A percentile compares a stretch with the other conserved stretches of the same genome.
Conservation (phyloP, 2,888 invertebrate species). For the Aphodius sticticus region DNA sequence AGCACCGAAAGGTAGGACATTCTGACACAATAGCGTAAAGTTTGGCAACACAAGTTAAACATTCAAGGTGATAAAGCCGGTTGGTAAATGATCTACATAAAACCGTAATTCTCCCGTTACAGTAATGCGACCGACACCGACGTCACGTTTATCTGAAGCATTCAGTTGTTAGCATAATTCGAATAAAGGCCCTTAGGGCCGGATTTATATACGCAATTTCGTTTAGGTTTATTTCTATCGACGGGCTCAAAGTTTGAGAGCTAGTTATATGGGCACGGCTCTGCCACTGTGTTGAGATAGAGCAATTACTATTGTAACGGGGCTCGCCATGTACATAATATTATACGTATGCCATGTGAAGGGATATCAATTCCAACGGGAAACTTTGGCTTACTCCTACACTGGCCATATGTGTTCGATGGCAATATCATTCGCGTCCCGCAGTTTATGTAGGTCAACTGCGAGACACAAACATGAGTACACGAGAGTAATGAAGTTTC, state of each 20-base stretch:
- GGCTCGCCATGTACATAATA: neutral
- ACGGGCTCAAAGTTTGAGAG: neutral
- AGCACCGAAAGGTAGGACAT: no score
- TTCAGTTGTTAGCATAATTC: neutral
- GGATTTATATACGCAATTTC: neutral
- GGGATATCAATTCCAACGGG: neutral
- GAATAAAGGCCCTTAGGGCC: neutral
- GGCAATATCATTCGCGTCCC: neutral
- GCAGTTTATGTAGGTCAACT: neutral
- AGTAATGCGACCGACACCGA: no score
- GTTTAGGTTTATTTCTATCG: neutral
- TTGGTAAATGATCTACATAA: no score
- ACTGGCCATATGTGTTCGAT: neutral
- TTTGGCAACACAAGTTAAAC: no score
- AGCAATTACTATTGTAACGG: neutral
- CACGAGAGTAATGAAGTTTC: neutral
- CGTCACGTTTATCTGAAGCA: neutral
- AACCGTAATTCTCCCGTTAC: no score
- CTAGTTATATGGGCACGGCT: neutral
- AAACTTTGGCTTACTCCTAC: neutral
- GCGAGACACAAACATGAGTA: neutral
- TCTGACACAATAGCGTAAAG: no score
- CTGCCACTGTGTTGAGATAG: neutral
- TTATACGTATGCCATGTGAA: neutral
- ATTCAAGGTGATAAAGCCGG: no score